Evolutionary conservation across 2,797 vertebrate species (phyloP).

Genomic region (Cirrhinus mrigala): DNA sequence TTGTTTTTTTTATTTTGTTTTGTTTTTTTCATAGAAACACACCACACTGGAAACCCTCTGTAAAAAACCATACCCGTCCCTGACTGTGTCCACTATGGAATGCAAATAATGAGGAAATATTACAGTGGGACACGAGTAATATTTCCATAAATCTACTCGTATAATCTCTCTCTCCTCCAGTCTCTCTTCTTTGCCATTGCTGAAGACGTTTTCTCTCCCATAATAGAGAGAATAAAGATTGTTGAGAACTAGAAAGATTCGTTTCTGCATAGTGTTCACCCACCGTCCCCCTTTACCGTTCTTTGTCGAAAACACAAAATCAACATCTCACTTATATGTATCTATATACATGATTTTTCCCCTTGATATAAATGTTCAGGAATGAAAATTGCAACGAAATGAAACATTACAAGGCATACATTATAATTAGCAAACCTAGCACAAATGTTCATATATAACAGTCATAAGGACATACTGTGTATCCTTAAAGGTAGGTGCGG

Average conservation of each 20-base stretch:
- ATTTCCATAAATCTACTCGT: constrained; percentile 52
- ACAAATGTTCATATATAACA: constrained; percentile 82
- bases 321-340: constrained; percentile 53
- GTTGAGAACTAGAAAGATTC: constrained; percentile 56
- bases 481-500: constrained; percentile 87
- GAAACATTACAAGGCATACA: constrained; percentile 78
- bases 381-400: constrained; percentile 68
- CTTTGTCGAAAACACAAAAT: constrained; percentile 46
- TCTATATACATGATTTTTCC: constrained; percentile 75
- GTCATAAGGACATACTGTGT: constrained; percentile 80
- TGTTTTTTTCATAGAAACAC: constrained; percentile 16
- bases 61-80: constrained; percentile 49
- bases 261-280: constrained; percentile 66
- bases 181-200: constrained; percentile 60
- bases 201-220: constrained; percentile 43
- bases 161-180: constrained; percentile 62
- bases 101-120: constrained; percentile 55
- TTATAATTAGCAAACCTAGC: constrained; percentile 79
- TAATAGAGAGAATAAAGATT: constrained; percentile 47
- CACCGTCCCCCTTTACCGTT: constrained; percentile 64
- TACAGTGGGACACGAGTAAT: constrained; percentile 34
- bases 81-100: constrained; percentile 54
- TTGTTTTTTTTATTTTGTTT: neutral
- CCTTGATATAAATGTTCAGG: constrained; percentile 53
- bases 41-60: constrained; percentile 37